phyloP scores from a whole-genome alignment of 2,113 vertebrate species.

The Taurulus bubalis region DNA sequence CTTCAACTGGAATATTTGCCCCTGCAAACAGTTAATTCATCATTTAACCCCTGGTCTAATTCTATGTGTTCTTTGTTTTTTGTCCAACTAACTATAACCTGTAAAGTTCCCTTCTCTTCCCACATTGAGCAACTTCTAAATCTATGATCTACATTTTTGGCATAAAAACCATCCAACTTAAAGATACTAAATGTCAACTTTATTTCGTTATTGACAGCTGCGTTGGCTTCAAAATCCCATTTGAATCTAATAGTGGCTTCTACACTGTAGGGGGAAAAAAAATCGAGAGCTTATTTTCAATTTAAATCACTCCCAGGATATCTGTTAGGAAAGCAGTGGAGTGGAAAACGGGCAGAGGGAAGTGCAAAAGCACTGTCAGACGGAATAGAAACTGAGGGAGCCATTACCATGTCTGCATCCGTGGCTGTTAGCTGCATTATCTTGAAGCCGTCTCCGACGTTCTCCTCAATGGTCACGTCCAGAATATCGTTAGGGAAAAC shows the following conservation, averaged over 20 bases:
- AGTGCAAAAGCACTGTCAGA: slow-evolving; percentile 53
- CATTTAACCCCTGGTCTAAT: not conserved
- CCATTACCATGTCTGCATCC: slow-evolving; percentile 95
- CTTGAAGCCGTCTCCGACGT: slow-evolving; percentile 94
- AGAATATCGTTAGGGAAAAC: slow-evolving; percentile 95
- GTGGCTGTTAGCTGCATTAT: slow-evolving; percentile 96
- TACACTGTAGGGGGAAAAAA: slow-evolving; percentile 36
- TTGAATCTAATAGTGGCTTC: slow-evolving; percentile 30
- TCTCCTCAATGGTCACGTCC: slow-evolving; percentile 95
- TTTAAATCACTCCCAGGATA: slow-evolving; percentile 49
- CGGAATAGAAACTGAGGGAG: slow-evolving; percentile 55
- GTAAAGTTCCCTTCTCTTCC: not conserved
- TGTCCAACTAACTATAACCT: not conserved
- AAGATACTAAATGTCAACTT: slow-evolving; percentile 38
- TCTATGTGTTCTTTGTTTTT: not conserved
- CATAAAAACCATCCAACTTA: too few relatives aligned
- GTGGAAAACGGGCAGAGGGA: slow-evolving; percentile 60
- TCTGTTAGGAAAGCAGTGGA: slow-evolving; percentile 38
- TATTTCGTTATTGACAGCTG: slow-evolving; percentile 34
- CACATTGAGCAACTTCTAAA: not conserved
- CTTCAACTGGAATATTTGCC: not conserved
- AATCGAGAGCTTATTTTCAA: slow-evolving; percentile 41
- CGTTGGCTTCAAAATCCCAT: slow-evolving; percentile 18
- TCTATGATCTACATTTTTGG: too few relatives aligned
- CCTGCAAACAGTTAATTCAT: not conserved